phyloP scores from a whole-genome alignment of 1,140 invertebrate genomes.

The Ceratosolen solmsi region DNA sequence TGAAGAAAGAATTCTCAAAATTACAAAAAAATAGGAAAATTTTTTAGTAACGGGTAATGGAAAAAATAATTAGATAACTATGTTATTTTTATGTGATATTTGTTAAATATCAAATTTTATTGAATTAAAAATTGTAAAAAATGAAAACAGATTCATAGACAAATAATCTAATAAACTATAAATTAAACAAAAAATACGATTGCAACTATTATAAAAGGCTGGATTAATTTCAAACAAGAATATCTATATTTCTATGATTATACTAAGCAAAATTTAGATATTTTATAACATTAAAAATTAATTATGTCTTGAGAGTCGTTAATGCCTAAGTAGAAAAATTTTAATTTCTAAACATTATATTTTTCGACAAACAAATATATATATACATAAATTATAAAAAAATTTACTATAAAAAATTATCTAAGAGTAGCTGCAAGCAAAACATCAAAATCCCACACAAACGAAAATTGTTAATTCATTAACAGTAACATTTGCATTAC shows the following conservation, averaged over 20 bases:
- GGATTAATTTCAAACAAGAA: slow-evolving; percentile 2
- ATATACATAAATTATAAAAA: not conserved
- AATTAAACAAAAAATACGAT: slow-evolving; percentile 36
- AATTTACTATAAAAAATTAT: slow-evolving; percentile 6
- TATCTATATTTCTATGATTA: not conserved
- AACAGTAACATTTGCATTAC: slow-evolving; percentile 1
- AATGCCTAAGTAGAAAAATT: slow-evolving; percentile 7
- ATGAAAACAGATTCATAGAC: slow-evolving; percentile 33
- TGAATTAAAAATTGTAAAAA: slow-evolving; percentile 44
- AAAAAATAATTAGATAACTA: not conserved
- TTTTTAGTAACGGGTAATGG: not conserved
- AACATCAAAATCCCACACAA: slow-evolving; percentile 7
- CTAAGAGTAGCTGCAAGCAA: slow-evolving; percentile 8
- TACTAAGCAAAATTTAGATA: not conserved
- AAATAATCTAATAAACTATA: slow-evolving; percentile 42
- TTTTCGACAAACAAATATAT: not conserved
- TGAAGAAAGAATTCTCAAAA: not conserved
- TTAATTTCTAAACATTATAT: no score
- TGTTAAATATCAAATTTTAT: slow-evolving; percentile 39
- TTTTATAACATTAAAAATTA: not conserved
- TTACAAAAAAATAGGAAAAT: not conserved
- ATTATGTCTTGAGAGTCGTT: not conserved
- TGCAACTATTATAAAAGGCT: slow-evolving; percentile 19
- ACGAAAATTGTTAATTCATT: slow-evolving; percentile 21
- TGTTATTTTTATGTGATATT: slow-evolving; percentile 24